A percentile compares a stretch with the other conserved stretches of the same genome.
phyloP scores from a whole-genome alignment of 2,888 invertebrate species.

The Athalia circularis region DNA sequence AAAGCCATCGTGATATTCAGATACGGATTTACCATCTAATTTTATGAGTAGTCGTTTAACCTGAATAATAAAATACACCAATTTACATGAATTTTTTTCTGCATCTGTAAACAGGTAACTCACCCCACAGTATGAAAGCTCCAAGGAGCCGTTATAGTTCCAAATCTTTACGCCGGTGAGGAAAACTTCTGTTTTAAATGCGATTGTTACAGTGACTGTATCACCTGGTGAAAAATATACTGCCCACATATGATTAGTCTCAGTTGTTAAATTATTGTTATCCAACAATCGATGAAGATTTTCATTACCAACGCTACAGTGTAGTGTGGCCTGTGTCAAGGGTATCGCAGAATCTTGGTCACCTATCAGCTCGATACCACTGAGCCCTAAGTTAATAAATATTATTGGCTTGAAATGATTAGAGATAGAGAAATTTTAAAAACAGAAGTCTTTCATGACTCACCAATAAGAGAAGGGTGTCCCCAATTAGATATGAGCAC shows the following conservation, averaged over 20 bases:
- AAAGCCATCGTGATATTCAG: constrained; percentile 72
- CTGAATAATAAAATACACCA: constrained; percentile 52
- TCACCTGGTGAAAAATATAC: constrained; percentile 67
- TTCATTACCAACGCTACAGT: constrained; percentile 59
- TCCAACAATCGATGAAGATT: constrained; percentile 79
- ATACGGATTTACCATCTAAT: constrained; percentile 65
- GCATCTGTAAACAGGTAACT: constrained; percentile 58
- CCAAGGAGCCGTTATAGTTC: constrained; percentile 88
- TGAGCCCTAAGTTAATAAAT: constrained; percentile 58
- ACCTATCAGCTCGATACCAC: constrained; percentile 62
- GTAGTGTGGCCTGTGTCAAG: constrained; percentile 53
- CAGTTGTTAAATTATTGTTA: constrained; percentile 82
- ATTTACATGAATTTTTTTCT: too few species aligned
- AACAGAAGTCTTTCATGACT: constrained; percentile 34
- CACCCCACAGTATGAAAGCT: constrained; percentile 81
- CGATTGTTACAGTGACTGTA: constrained; percentile 54
- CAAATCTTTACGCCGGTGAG: constrained; percentile 81
- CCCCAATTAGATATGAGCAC: constrained; percentile 82
- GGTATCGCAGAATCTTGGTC: constrained; percentile 56
- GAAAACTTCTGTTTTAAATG: constrained; percentile 60
- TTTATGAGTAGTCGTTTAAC: constrained; percentile 66
- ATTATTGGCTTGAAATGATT: not conserved
- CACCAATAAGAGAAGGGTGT: constrained; percentile 77
- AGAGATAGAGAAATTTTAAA: not conserved
- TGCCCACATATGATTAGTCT: constrained; percentile 82